Base-by-base conservation (phyloP, 1,140 invertebrate species). In the Sitophilus oryzae region DNA sequence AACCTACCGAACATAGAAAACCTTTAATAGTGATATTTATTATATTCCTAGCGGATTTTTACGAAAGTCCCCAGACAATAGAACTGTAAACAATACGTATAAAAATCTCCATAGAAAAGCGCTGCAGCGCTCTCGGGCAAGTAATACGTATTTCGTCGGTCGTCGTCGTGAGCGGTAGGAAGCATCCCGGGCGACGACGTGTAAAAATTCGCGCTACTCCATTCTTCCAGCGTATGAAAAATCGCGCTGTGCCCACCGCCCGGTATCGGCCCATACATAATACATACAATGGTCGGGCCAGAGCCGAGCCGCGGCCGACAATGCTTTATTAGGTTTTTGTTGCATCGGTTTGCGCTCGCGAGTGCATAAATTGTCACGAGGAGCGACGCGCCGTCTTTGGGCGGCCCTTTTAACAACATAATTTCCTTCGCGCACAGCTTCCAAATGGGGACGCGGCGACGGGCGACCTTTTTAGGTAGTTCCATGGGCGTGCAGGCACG, bases 311-410 rank as follows among this genome's bases (percentile, higher is more conserved):
- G n/a, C n/a, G n/a, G 42, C 52, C 15, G 19, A 20, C 45, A 16
- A 35, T 55, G 48, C 52, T 55, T 55, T 55, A 55, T 55, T 55
- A 48, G 52, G 42, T 55, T 55, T 55, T 55, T 55, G 52, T 55
- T 55, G 52, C 37, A 55, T 43, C 41, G 48, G 44, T 55, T 55
- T 48, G 45, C 45, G 44, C 30, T 47, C 23, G 14, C 44, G 35
- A 48, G 42, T 55, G 52, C 48, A 55, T 55, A 55, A 55, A 55
- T 55, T 55, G 51, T 38, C 51, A 30, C 20, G 23, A 16, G n/a
- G n/a, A n/a, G n/a, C n/a, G n/a, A n/a, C n/a, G n/a, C 5, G 11
- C 25, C 25, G 25, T 11, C 25, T 30, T 30, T 30, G 5, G 25
- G 25, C 25, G 11, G 5, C 25, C 25, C 11, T 11, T 30, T 30